A percentile compares a stretch with the other conserved stretches of the same genome.
These are phyloP conservation scores for Haplochromis vanheusdeni DNA, from an alignment of 2,113 vertebrate species.

Conservation along the genomic window DNA sequence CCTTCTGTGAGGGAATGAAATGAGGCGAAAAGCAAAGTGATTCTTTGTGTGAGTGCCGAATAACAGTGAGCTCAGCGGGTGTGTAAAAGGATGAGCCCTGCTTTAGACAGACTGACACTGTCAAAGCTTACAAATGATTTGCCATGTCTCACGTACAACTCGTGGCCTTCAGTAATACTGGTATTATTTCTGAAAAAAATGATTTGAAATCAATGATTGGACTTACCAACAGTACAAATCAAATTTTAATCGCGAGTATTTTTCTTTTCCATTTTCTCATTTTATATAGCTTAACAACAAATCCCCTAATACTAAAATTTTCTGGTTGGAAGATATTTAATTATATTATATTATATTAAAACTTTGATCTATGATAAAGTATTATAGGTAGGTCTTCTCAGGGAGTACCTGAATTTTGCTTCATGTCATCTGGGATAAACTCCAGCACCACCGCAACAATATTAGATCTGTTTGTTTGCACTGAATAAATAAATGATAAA, in stretches of 20 bases:
- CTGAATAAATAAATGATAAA: neutral
- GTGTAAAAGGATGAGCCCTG: slow-evolving; percentile 45
- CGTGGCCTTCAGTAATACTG: neutral
- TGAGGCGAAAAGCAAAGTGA: slow-evolving; percentile 30
- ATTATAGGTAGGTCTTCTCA: neutral
- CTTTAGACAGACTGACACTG: slow-evolving; percentile 28
- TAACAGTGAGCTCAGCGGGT: slow-evolving; percentile 37
- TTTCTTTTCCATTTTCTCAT: too few species aligned
- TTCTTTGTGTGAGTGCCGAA: slow-evolving; percentile 21
- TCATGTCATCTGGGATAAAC: neutral
- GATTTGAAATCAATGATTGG: neutral
- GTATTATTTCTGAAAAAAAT: neutral
- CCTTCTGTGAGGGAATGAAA: slow-evolving; percentile 37
- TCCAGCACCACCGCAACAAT: neutral
- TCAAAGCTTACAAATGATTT: slow-evolving; percentile 21
- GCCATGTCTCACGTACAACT: neutral
- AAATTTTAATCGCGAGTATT: neutral
- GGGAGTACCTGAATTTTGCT: neutral
- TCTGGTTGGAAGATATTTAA: neutral
- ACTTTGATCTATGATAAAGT: neutral
- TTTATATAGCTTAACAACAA: neutral
- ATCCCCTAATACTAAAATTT: neutral
- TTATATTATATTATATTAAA: neutral
- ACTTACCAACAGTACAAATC: neutral
- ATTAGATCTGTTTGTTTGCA: neutral